Percentiles rank a stretch among this genome's conserved stretches.
Conservation (phyloP, 1,140 invertebrate species). For the Trypoxylus dichotomus region DNA sequence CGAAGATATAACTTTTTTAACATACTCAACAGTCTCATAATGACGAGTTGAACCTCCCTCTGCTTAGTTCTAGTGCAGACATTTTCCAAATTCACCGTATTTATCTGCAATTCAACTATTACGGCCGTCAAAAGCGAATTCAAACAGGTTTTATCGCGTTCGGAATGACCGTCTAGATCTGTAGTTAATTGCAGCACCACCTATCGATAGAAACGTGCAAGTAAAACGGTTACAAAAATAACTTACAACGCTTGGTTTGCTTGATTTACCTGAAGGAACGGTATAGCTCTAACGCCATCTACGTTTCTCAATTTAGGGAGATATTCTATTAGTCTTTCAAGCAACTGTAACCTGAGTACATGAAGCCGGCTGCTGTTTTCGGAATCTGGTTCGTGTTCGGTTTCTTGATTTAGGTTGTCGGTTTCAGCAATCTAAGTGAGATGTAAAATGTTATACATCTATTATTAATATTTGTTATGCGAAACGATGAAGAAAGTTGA, state of each 20-base stretch:
- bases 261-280: slow-evolving; percentile 73
- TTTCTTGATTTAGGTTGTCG: slow-evolving; percentile 44
- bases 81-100: slow-evolving; percentile 58
- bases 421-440: slow-evolving; percentile 43
- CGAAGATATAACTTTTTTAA: slow-evolving; percentile 36
- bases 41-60: slow-evolving; percentile 82
- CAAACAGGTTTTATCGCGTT: slow-evolving; percentile 75
- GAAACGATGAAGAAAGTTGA: neutral
- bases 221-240: neutral
- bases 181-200: slow-evolving; percentile 87
- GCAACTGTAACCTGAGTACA: slow-evolving; percentile 65
- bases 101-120: slow-evolving; percentile 78
- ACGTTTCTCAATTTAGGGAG: slow-evolving; percentile 64
- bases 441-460: slow-evolving; percentile 9
- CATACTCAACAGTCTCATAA: slow-evolving; percentile 79
- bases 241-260: slow-evolving; percentile 46
- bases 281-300: slow-evolving; percentile 82
- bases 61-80: slow-evolving; percentile 64
- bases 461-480: neutral
- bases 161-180: slow-evolving; percentile 83
- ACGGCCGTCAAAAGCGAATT: slow-evolving; percentile 74
- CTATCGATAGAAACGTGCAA: slow-evolving; percentile 40
- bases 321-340: slow-evolving; percentile 67
- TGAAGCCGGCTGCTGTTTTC: slow-evolving; percentile 62
- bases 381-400: slow-evolving; percentile 47